phyloP scores from a whole-genome alignment of 2,113 vertebrate genomes.

The Rutilus rutilus region DNA sequence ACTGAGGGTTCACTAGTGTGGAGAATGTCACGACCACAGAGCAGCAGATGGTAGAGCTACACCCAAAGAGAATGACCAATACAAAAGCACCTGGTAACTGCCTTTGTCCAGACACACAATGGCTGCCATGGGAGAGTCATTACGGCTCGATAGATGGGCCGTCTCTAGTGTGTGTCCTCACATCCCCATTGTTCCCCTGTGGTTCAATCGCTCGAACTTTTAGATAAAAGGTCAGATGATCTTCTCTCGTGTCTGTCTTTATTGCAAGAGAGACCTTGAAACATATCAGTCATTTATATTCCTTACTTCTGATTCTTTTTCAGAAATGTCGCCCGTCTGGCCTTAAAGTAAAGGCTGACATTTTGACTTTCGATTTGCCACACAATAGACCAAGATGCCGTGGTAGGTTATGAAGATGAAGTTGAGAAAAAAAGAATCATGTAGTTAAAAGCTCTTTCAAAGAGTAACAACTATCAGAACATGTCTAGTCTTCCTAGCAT shows the following conservation, averaged over 20 bases:
- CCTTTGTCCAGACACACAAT: slow-evolving; percentile 60
- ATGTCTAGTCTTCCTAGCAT: background rate
- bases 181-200: slow-evolving; percentile 45
- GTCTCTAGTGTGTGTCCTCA: slow-evolving; percentile 30
- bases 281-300: slow-evolving; percentile 55
- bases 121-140: slow-evolving; percentile 55
- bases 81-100: slow-evolving; percentile 57
- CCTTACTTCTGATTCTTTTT: slow-evolving; percentile 53
- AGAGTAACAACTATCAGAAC: background rate
- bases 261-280: slow-evolving; percentile 52
- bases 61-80: slow-evolving; percentile 41
- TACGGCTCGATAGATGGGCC: slow-evolving; percentile 50
- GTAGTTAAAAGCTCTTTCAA: slow-evolving; percentile 1
- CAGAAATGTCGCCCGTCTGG: slow-evolving; percentile 41
- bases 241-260: slow-evolving; percentile 51
- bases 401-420: slow-evolving; percentile 9
- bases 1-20: slow-evolving; percentile 4
- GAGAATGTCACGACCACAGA: slow-evolving; percentile 39
- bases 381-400: slow-evolving; percentile 38
- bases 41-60: slow-evolving; percentile 53
- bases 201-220: slow-evolving; percentile 55
- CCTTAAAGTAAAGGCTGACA: slow-evolving; percentile 55
- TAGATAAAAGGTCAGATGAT: slow-evolving; percentile 59
- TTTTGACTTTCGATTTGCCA: slow-evolving; percentile 53
- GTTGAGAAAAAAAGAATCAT: background rate